phyloP scores from a whole-genome alignment of 2,797 vertebrate species.

The Hoplostethus atlanticus region DNA sequence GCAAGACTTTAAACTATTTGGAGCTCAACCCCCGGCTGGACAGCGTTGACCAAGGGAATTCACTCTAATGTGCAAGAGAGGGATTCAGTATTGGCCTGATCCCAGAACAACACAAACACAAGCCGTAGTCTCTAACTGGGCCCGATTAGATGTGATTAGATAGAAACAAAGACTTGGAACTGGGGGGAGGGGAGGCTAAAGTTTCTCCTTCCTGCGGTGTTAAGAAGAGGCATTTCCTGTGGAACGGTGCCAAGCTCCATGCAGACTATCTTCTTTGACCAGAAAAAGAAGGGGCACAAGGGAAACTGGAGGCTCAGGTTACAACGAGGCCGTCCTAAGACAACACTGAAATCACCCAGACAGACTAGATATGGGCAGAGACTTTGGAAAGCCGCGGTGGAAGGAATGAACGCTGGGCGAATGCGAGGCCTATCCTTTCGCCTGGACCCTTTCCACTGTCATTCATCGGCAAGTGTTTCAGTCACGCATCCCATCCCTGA shows the following conservation, averaged over 20 bases:
- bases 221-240: constrained; percentile 78
- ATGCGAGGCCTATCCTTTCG: constrained; percentile 9
- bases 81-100: constrained; percentile 25
- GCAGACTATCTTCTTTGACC: constrained; percentile 6
- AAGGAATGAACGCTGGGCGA: constrained; percentile 33
- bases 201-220: constrained; percentile 69
- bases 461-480: constrained; percentile 25
- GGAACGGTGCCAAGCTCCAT: constrained; percentile 48
- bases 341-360: constrained; percentile 14
- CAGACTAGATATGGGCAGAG: constrained; percentile 10
- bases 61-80: constrained; percentile 28
- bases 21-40: constrained; percentile 60
- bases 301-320: constrained; percentile 41
- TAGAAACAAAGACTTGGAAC: constrained; percentile 59
- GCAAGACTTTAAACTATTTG: constrained; percentile 61
- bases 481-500: constrained; percentile 3
- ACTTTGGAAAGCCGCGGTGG: constrained; percentile 21
- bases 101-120: constrained; percentile 36
- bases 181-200: constrained; percentile 20
- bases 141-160: constrained; percentile 65
- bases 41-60: constrained; percentile 27
- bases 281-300: constrained; percentile 38
- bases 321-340: constrained; percentile 40
- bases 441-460: constrained; percentile 13
- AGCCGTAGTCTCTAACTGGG: constrained; percentile 33